These are phyloP conservation scores for Pseudonaja textilis DNA, from an alignment of 2,113 vertebrate genomes.

Conservation along the genomic window DNA sequence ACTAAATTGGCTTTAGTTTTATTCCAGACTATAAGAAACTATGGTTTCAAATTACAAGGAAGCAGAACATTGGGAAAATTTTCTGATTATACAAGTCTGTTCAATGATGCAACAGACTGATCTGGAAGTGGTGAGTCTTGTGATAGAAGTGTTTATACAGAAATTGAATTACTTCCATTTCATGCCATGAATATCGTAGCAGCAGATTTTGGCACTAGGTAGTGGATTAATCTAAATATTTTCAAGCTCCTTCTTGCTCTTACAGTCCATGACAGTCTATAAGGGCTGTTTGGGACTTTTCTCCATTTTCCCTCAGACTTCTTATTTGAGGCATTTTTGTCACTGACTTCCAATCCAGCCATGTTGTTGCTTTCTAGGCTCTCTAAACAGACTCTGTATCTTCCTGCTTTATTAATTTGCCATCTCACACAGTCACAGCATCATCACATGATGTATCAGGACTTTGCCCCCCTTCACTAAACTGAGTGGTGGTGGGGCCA, in stretches of 20 bases:
- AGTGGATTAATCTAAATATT: not conserved
- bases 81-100: not conserved
- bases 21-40: not conserved
- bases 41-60: not conserved
- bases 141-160: not conserved
- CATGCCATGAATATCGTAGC: not conserved
- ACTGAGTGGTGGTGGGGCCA: too few species aligned
- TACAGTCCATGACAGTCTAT: not conserved
- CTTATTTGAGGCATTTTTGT: not conserved
- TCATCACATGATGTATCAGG: too few species aligned
- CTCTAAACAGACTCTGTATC: not conserved
- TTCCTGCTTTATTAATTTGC: not conserved
- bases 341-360: not conserved
- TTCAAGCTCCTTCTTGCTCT: not conserved
- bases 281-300: not conserved
- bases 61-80: not conserved
- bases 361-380: not conserved
- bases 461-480: too few species aligned
- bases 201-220: not conserved
- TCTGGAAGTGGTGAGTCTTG: not conserved
- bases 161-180: not conserved
- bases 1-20: not conserved
- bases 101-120: not conserved
- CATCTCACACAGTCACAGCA: too few species aligned
- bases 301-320: not conserved